Evolutionary conservation across 2,113 vertebrate genomes (phyloP).

Genomic region (Spilogale gracilis): DNA sequence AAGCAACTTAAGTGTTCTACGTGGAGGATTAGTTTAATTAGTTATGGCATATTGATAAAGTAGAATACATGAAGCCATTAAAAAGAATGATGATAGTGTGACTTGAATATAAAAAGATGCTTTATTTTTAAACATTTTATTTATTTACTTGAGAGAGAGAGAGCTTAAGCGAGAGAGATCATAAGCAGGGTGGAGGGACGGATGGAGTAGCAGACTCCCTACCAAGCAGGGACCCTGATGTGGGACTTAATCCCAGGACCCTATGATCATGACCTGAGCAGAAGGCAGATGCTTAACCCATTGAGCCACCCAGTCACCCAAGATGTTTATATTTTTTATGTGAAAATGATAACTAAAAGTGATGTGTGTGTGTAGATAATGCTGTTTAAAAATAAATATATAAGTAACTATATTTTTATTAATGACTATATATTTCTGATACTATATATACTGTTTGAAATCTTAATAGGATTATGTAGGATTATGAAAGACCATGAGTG

Average conservation of each 20-base stretch:
- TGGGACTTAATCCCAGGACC: too few relatives aligned
- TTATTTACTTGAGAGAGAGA: too few relatives aligned
- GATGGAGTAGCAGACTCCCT: too few relatives aligned
- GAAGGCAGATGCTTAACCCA: too few relatives aligned
- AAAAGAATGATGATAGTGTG: background rate
- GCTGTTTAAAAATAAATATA: background rate
- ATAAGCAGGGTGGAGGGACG: too few relatives aligned
- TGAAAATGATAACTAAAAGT: background rate
- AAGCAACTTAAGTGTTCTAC: background rate
- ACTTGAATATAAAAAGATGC: background rate
- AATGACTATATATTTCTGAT: background rate
- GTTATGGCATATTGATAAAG: background rate
- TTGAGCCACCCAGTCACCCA: background rate
- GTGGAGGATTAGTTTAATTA: background rate
- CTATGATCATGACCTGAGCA: too few relatives aligned
- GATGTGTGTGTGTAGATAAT: background rate
- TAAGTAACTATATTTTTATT: background rate
- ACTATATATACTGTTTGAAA: background rate
- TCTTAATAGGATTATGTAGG: background rate
- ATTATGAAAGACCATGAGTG: background rate
- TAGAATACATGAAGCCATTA: background rate
- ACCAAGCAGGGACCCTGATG: too few relatives aligned
- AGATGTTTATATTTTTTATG: conserved; percentile 12
- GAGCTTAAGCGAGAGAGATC: too few relatives aligned
- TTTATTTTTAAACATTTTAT: too few relatives aligned